Evolutionary conservation across 1,140 invertebrate species (phyloP).

Genomic region (Apis dorsata): DNA sequence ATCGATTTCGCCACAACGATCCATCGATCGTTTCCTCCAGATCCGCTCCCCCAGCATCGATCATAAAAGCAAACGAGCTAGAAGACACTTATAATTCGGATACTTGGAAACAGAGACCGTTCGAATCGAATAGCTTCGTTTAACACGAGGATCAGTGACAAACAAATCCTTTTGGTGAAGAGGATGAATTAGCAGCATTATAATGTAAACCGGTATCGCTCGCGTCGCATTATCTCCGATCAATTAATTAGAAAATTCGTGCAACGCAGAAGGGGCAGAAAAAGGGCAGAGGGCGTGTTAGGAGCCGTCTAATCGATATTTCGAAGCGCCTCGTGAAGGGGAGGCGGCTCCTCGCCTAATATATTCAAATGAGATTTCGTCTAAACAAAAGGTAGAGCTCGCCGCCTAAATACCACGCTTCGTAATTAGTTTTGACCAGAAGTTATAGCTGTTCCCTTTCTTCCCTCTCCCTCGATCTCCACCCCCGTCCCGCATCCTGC

Average conservation of each 20-base stretch:
- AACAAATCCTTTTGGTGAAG: conserved; percentile 10
- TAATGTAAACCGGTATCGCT: neutral
- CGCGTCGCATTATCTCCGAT: conserved; percentile 30
- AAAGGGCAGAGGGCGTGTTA: conserved; percentile 8
- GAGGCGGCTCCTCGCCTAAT: conserved; percentile 48
- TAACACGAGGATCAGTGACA: neutral
- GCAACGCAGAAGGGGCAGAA: neutral
- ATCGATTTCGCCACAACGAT: neutral
- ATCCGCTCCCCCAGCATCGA: neutral
- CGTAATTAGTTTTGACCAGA: conserved; percentile 72
- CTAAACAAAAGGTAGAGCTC: conserved; percentile 68
- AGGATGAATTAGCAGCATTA: conserved; percentile 4
- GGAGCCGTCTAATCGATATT: conserved; percentile 55
- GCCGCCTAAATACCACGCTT: conserved; percentile 65
- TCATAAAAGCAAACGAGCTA: neutral
- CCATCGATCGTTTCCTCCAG: neutral
- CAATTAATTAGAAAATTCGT: conserved; percentile 41
- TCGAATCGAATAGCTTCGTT: neutral
- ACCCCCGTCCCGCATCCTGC: conserved; percentile 8
- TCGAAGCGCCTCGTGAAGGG: conserved; percentile 27
- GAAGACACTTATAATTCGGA: neutral
- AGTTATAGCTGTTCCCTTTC: conserved; percentile 57
- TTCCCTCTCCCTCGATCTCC: conserved; percentile 5
- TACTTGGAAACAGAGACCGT: neutral
- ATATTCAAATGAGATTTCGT: conserved; percentile 72